phyloP scores from a whole-genome alignment of 2,888 invertebrate species.

The Bombyx huttoni region DNA sequence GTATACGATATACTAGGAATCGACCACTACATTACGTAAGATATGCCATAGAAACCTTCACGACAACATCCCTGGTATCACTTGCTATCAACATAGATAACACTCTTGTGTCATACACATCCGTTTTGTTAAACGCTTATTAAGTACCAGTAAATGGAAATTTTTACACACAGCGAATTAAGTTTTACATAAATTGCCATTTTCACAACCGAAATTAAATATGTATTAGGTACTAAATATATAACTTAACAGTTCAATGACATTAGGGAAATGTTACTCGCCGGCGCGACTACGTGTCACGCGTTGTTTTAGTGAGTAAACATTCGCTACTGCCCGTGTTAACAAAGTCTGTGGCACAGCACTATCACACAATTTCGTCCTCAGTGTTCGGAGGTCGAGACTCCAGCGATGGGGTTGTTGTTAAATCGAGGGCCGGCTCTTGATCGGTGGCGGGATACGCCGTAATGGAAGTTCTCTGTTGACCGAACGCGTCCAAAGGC shows the following conservation, averaged over 20 bases:
- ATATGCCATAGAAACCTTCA: constrained; percentile 41
- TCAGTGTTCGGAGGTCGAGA: constrained; percentile 23
- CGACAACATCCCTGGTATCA: constrained; percentile 34
- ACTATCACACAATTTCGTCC: constrained; percentile 53
- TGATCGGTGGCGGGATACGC: constrained; percentile 9
- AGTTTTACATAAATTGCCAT: constrained; percentile 68
- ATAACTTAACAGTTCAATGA: constrained; percentile 56
- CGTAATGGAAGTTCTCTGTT: constrained; percentile 5
- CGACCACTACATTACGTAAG: constrained; percentile 17
- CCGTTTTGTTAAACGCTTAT: constrained; percentile 43
- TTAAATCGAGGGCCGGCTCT: constrained; percentile 52
- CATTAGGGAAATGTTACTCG: constrained; percentile 37
- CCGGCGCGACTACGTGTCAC: constrained; percentile 10
- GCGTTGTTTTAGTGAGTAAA: constrained; percentile 24
- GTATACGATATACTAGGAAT: constrained; percentile 1
- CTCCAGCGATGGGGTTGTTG: constrained; percentile 35
- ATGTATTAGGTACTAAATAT: constrained; percentile 52
- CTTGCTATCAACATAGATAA: constrained; percentile 45
- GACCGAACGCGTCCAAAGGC: constrained; percentile 12
- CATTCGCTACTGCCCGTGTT: constrained; percentile 28
- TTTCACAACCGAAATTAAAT: constrained; percentile 73
- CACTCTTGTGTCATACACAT: constrained; percentile 64
- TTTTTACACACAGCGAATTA: constrained; percentile 55
- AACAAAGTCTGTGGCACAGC: constrained; percentile 52
- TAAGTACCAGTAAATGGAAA: constrained; percentile 57